These are phyloP conservation scores for Etheostoma cragini DNA, from an alignment of 2,113 vertebrate species.

Conservation along the genomic window DNA sequence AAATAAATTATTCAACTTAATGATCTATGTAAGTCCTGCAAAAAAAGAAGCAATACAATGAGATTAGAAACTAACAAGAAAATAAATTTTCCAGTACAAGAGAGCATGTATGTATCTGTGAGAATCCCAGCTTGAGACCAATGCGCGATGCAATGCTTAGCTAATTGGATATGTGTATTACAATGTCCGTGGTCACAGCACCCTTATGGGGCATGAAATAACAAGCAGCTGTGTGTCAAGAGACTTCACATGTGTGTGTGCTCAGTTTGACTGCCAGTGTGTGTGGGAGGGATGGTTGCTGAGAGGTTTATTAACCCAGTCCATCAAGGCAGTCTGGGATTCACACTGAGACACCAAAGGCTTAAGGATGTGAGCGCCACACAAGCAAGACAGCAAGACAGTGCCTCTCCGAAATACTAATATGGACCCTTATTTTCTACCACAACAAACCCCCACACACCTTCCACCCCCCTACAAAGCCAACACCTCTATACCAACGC, in stretches of 20 bases:
- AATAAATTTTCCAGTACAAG: conserved; percentile 25
- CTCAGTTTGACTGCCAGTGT: conserved; percentile 36
- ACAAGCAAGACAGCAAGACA: conserved; percentile 79
- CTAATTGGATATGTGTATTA: conserved; percentile 86
- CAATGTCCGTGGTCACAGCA: conserved; percentile 80
- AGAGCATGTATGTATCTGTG: conserved; percentile 42
- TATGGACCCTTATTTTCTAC: conserved; percentile 79
- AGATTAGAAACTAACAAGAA: conserved; percentile 9
- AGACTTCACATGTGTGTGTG: conserved; percentile 51
- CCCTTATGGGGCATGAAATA: conserved; percentile 85
- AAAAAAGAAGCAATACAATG: not conserved
- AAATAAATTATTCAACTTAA: not conserved
- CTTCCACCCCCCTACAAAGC: conserved; percentile 32
- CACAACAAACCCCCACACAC: conserved; percentile 57
- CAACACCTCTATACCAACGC: conserved; percentile 36
- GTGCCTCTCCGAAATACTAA: conserved; percentile 82
- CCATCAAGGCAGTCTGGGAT: conserved; percentile 84
- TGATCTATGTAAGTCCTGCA: not conserved
- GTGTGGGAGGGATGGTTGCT: conserved; percentile 55
- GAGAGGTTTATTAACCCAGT: conserved; percentile 85
- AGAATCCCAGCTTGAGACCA: conserved; percentile 70
- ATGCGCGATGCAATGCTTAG: conserved; percentile 73
- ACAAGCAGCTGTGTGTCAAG: conserved; percentile 82
- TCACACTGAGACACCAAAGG: conserved; percentile 80
- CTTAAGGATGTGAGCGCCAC: conserved; percentile 83